Evolutionary conservation across 1,140 invertebrate genomes (phyloP), one percentile per base, ranked within the genome.

Genomic region (Pseudachorutes palmiensis): DNA sequence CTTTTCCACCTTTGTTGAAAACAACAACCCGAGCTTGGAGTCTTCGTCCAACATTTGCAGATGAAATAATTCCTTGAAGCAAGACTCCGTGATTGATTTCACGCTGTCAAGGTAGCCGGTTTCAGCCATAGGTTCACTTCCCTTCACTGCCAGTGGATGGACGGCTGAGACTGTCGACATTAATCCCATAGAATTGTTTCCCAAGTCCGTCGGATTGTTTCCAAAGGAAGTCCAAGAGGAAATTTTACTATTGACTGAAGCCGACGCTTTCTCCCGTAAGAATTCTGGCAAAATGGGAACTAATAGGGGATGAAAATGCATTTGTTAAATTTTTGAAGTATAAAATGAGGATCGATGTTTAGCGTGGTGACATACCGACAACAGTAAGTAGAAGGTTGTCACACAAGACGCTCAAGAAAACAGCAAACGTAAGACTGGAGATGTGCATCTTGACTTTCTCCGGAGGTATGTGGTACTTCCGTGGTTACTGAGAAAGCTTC

Each of bases 231-330:
- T 14, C 51, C 14, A 14, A 19, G 51, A 12, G 3, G 51, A 24
- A 5, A 55, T 12, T 24, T 55, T 12, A 5, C 14, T 24, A 55
- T 55, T 55, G 3, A 49, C 49, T 9, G 41, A 2, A 12, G 26
- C 31, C 2, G 65, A 33, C 36, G 28, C 71, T 41, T 69, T 71
- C 29, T 82, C 81, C 79, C 85, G 82, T 45, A 92, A 80, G 77
- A 88, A 89, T 78, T 92, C 89, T 12, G 91, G 90, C 74, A 92
- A 84, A 71, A 93, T 91, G 33, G 90, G 90, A 49, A 93, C 90
- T 92, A 79, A 70, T 83, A n/a, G n/a, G n/a, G n/a, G n/a, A n/a
- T n/a, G n/a, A n/a, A n/a, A n/a, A n/a, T n/a, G n/a, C n/a, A n/a
- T n/a, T n/a, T n/a, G n/a, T n/a, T n/a, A n/a, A n/a, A n/a, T n/a